Percentiles rank a stretch among this genome's conserved stretches.
Conservation (phyloP, 2,797 vertebrate genomes). For the Sarcophilus harrisii region DNA sequence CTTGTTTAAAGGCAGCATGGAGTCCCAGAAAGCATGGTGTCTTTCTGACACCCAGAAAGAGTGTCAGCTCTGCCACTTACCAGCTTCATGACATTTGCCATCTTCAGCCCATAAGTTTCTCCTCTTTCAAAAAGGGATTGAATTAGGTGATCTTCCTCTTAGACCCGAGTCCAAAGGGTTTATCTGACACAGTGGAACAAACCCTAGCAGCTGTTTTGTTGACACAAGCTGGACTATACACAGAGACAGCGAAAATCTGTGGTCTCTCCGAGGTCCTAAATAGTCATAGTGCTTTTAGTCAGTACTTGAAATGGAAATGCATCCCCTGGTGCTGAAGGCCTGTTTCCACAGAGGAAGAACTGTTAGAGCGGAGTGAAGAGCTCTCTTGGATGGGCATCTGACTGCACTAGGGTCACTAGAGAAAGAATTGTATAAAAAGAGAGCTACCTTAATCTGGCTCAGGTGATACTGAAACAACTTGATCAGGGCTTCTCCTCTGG, state of each 20-base stretch:
- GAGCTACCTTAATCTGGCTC: background rate
- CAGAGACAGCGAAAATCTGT: background rate
- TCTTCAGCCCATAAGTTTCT: background rate
- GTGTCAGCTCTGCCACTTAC: background rate
- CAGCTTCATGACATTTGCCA: fast-evolving
- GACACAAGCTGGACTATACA: background rate
- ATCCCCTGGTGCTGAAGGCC: background rate
- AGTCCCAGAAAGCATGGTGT: background rate
- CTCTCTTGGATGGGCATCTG: background rate
- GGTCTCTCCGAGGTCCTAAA: background rate
- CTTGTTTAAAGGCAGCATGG: background rate
- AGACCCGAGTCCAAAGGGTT: background rate
- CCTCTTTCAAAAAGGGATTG: background rate
- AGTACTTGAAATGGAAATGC: no score
- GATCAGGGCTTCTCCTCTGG: background rate
- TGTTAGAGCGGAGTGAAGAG: background rate
- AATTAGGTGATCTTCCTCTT: background rate
- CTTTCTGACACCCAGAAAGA: no score
- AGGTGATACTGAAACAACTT: background rate
- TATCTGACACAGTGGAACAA: background rate
- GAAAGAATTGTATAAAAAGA: background rate
- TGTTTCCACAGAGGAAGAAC: background rate
- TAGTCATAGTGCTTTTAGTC: background rate
- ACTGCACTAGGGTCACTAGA: background rate
- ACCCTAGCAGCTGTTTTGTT: background rate